A percentile compares a stretch with the other conserved stretches of the same genome.
Evolutionary conservation across 2,888 invertebrate species (phyloP).

Genomic region (Myopa testacea): DNA sequence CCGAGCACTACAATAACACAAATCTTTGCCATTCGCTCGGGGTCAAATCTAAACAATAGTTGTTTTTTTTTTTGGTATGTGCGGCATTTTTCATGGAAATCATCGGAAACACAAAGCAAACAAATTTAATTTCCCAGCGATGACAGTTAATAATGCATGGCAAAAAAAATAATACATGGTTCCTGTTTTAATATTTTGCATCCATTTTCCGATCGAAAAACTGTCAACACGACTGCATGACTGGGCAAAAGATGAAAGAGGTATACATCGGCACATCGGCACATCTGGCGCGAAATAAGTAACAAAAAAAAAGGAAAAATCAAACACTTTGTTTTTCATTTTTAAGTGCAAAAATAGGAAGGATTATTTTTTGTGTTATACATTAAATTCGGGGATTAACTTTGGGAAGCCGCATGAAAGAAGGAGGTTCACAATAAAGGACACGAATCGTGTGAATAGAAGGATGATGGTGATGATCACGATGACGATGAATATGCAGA

Average conservation of each 20-base stretch:
- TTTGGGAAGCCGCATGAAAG: neutral
- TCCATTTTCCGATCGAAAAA: no score
- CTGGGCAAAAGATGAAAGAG: conserved; percentile 6
- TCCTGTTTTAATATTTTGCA: no score
- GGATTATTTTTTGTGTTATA: neutral
- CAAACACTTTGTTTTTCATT: neutral
- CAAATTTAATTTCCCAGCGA: no score
- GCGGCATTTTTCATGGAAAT: no score
- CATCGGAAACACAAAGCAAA: no score
- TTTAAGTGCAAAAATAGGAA: neutral
- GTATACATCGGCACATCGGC: neutral
- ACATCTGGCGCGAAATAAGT: neutral
- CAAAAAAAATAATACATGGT: no score
- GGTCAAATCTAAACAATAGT: no score
- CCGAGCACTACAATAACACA: no score
- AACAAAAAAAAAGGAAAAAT: neutral
- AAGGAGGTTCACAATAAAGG: neutral
- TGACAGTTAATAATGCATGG: no score
- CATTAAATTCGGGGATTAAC: neutral
- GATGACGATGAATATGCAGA: neutral
- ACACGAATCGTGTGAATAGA: neutral
- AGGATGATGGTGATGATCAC: no score
- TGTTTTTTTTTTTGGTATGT: no score
- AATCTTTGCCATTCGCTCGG: no score
- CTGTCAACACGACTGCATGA: conserved; percentile 4